Evolutionary conservation across 2,797 vertebrate species (phyloP).

Genomic region (Centropyge bicolor): DNA sequence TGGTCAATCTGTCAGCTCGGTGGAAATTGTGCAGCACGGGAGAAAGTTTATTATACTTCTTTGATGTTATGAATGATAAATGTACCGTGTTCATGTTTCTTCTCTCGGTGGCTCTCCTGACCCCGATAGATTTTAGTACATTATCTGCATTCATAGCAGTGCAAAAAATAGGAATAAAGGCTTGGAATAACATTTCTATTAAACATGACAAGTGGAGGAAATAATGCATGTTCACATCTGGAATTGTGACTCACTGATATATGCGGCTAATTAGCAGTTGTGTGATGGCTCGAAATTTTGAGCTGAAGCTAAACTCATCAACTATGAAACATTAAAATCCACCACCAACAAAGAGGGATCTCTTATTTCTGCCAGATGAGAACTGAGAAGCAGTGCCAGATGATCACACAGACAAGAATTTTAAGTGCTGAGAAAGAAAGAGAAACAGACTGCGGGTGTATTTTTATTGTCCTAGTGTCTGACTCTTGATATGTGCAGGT

Average conservation of each 20-base stretch:
- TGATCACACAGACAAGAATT: constrained; percentile 19
- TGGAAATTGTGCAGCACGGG: constrained; percentile 46
- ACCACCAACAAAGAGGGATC: constrained; percentile 42
- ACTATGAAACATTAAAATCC: constrained; percentile 64
- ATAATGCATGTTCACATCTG: constrained; percentile 54
- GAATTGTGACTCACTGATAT: constrained; percentile 6
- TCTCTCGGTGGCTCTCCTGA: background rate
- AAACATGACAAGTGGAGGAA: constrained; percentile 10
- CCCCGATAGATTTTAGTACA: constrained; percentile 4
- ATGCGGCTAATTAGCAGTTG: constrained; percentile 40
- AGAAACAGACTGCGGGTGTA: background rate
- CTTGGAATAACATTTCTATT: background rate
- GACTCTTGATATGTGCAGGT: constrained; percentile 21
- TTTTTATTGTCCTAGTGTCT: background rate
- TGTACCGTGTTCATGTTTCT: constrained; percentile 4
- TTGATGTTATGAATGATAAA: constrained; percentile 40
- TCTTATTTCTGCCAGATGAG: constrained; percentile 55
- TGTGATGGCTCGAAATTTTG: constrained; percentile 29
- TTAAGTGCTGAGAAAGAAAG: constrained; percentile 1
- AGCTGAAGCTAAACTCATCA: constrained; percentile 33
- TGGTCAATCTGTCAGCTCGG: constrained; percentile 56
- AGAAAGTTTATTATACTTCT: constrained; percentile 53
- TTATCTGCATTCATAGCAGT: background rate
- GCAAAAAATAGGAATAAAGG: background rate
- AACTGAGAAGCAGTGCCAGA: constrained; percentile 1